Evolutionary conservation across 2,113 vertebrate genomes (phyloP).

Genomic region (Himantopus leucocephalus): DNA sequence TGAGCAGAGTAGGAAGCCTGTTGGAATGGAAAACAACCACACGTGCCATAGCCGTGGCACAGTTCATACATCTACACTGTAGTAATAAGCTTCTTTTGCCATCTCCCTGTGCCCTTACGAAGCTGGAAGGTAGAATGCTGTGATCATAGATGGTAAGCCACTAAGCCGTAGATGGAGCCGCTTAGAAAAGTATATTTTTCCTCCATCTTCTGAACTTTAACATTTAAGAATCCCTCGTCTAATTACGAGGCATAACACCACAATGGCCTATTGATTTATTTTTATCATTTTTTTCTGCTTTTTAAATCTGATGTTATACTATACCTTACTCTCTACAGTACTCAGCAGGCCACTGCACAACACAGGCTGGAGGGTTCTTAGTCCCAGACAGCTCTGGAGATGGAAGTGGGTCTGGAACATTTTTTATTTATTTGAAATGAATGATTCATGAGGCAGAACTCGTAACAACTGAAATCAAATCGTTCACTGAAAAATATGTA

Average conservation of each 20-base stretch:
- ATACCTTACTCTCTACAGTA: not conserved
- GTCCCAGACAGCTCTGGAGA: not conserved
- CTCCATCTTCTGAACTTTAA: not conserved
- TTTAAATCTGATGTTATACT: not conserved
- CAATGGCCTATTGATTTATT: not conserved
- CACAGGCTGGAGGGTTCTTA: not conserved
- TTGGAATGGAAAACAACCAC: not conserved
- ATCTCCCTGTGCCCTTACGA: not conserved
- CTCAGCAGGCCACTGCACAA: not conserved
- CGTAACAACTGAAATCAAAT: not conserved
- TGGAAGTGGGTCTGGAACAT: not conserved
- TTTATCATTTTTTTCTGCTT: not conserved
- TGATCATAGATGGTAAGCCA: not conserved
- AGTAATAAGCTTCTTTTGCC: not conserved
- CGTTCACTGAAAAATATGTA: not conserved
- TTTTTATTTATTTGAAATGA: not conserved
- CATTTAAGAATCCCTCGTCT: not conserved
- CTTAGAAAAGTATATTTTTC: not conserved
- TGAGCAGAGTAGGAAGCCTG: not conserved
- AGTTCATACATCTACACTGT: not conserved
- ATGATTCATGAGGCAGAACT: not conserved
- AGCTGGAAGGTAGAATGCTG: not conserved
- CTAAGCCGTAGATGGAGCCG: not conserved
- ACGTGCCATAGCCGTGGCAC: accelerated
- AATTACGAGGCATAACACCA: not conserved